Evolutionary conservation across 2,113 vertebrate genomes (phyloP), one percentile per base, ranked within the genome.

Genomic region (Sterna hirundo): DNA sequence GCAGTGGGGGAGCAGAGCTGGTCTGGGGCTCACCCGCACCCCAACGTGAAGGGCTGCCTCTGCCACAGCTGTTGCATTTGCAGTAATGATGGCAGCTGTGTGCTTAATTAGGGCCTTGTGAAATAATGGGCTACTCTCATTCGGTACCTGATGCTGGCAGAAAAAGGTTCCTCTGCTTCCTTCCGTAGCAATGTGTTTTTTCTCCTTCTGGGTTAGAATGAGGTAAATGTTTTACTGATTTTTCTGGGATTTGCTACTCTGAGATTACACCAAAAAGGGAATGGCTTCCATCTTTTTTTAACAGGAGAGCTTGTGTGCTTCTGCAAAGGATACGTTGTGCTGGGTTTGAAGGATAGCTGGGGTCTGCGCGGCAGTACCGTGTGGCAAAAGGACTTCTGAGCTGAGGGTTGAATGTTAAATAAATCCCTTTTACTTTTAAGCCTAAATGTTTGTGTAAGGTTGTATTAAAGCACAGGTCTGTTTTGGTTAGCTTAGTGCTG

Each of bases 141-240:
- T 4, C 6, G 1, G 16, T 26, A 1, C 4, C 10, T 15, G 44
- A 6, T 27, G 13, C 40, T 15, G 1, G 1, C 0, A 15, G 15
- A 5, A n/a, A 3, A 71, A 16, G 10, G 15, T 27, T n/a, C 6
- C 71, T 9, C 17, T 2, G 0, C 14, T 71, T 22, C 5, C 49
- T 60, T 34, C 20, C 4, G 0, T 2, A 15, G 27, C 3, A 11
- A 1, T 0, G 0, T 2, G 6, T 0, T 7, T 2, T 60, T 1
- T 34, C 21, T 57, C 0, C 13, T 44, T 23, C 5, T 38, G 40
- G 10, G 1, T 25, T 44, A 0, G 2, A 19, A 4, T 7, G 42
- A 90, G 52, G 66, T 83, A 62, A 68, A 7, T 6, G 6, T 54
- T 84, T 38, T 42, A 4, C n/a, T 81, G 10, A 3, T 83, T 17